phyloP scores from a whole-genome alignment of 2,113 vertebrate genomes.

The Ciconia stormi region DNA sequence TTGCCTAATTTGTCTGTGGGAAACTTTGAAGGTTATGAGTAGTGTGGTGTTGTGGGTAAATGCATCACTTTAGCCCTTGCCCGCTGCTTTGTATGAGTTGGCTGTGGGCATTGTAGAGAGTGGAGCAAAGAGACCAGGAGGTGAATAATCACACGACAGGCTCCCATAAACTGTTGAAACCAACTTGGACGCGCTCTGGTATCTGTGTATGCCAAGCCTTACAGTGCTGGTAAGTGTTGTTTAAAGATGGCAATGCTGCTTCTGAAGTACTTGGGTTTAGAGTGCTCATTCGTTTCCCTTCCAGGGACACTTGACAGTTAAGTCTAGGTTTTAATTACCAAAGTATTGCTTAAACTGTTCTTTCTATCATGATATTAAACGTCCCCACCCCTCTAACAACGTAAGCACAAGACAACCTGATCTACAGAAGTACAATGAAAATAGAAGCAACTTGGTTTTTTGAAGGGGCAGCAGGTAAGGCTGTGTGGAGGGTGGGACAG shows the following conservation, averaged over 20 bases:
- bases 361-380: background rate
- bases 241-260: background rate
- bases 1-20: background rate
- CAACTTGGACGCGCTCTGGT: fast-evolving
- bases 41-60: background rate
- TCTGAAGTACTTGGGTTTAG: background rate
- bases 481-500: background rate
- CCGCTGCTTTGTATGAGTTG: background rate
- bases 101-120: background rate
- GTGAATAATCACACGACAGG: background rate
- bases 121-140: background rate
- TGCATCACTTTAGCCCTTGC: background rate
- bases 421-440: background rate
- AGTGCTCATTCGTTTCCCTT: background rate
- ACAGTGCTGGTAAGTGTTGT: fast-evolving
- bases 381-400: background rate
- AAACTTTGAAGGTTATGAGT: background rate
- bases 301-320: background rate
- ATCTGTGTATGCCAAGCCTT: background rate
- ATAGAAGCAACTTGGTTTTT: background rate
- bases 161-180: background rate
- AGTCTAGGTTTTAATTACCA: background rate
- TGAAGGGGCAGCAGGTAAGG: background rate
- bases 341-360: background rate
- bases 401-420: background rate